These are phyloP conservation scores for Orthosia gothica DNA, from an alignment of 2,888 invertebrate genomes.

Conservation along the genomic window DNA sequence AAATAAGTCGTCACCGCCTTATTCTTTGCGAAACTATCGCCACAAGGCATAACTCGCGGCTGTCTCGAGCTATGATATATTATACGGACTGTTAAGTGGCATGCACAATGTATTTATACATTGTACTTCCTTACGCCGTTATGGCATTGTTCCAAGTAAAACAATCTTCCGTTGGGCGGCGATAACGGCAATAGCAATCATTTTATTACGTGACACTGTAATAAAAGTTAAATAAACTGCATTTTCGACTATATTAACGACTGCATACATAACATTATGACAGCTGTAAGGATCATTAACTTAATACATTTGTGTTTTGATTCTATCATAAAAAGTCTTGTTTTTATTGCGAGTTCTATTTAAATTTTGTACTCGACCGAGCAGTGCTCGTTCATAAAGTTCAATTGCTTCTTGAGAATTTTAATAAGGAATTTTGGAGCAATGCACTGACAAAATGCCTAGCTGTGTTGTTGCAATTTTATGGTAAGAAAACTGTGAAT, in stretches of 20 bases:
- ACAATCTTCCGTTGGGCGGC: slow-evolving; percentile 87
- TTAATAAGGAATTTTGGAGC: slow-evolving; percentile 10
- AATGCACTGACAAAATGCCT: neutral
- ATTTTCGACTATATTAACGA: slow-evolving; percentile 69
- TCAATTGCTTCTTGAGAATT: slow-evolving; percentile 36
- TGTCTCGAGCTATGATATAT: slow-evolving; percentile 85
- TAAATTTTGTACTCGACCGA: slow-evolving; percentile 39
- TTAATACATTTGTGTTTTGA: slow-evolving; percentile 54
- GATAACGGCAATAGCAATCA: slow-evolving; percentile 84
- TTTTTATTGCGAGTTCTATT: slow-evolving; percentile 50
- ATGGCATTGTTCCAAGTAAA: slow-evolving; percentile 90
- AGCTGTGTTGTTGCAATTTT: neutral
- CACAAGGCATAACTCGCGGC: slow-evolving; percentile 75
- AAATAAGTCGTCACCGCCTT: slow-evolving; percentile 52
- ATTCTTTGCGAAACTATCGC: slow-evolving; percentile 55
- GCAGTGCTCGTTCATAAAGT: slow-evolving; percentile 25
- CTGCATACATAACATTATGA: slow-evolving; percentile 53
- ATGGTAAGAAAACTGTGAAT: neutral
- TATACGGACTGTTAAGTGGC: slow-evolving; percentile 88
- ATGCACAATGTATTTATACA: slow-evolving; percentile 91
- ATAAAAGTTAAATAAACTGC: slow-evolving; percentile 83
- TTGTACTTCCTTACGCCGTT: slow-evolving; percentile 89
- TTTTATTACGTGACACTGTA: slow-evolving; percentile 85
- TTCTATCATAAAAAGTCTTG: slow-evolving; percentile 38
- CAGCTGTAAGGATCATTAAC: slow-evolving; percentile 57